Base-by-base conservation (phyloP, 2,797 vertebrate species). In the Lepilemur ruficaudatus region DNA sequence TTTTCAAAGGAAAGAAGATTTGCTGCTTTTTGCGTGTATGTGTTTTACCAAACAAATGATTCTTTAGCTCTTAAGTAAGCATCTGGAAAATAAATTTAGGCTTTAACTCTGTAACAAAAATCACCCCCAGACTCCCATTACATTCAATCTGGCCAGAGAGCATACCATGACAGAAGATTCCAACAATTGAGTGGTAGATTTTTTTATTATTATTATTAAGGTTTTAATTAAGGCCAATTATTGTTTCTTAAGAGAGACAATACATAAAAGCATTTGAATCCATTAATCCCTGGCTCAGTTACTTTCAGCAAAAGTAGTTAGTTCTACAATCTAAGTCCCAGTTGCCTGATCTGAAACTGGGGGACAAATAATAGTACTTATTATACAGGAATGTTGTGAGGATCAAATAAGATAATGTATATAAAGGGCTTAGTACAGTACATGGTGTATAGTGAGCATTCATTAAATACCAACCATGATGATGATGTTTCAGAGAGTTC, bases 1-100 rank as follows among this genome's bases (percentile, higher is more conserved):
- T 80, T 92, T 97, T 82, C 90, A 96, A 89, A 96, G 12, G 52
- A 86, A 94, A 85, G 35, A 91, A 90, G 32, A 93, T 73, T 91
- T 96, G 41, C 57, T 55, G 12, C 12, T 82, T 91, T 70, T 57
- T 4, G 25, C 35, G 15, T 76, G 12, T 43, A 7, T 75, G n/a
- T 48, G 22, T 17, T 50, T 92, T 81, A 69, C 30, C 25, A 93
- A 93, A n/a, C 43, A 92, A 92, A 87, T 65, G 32, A 46, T 84
- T 79, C 75, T 89, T 94, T 72, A 35, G 48, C 15, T 87, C 55
- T 93, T 73, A 88, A 81, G 41, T 69, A 48, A 73, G 30, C 76
- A 90, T 57, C 70, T 89, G 28, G 20, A 55, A 76, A 94, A 91
- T 84, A 89, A 96, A 93, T 93, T 78, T 50, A 72, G 61, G 84